Base-by-base conservation (phyloP, 2,888 invertebrate species). In the Leistus spinibarbis region DNA sequence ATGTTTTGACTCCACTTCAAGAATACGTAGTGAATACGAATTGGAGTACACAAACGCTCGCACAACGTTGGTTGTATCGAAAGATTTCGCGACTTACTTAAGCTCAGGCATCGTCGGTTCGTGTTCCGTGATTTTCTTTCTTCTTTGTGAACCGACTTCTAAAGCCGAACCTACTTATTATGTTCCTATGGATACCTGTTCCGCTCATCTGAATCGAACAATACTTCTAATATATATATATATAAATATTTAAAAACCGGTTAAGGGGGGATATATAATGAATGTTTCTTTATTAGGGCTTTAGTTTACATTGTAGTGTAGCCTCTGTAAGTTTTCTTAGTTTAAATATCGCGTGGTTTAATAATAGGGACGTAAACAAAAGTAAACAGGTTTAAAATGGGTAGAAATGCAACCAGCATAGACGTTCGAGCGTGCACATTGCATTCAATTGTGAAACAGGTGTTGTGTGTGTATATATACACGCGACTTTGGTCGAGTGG, bases 391-490 rank as follows among this genome's bases (percentile, higher is more conserved):
- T 40, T 40, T 40, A 40, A 40, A 40, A 40, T 40, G 9, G 4
- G 10, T 7, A 40, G 40, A 40, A 40, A 40, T 40, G 40, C 40
- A 40, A 10, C 40, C 40, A 40, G 7, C 7, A 10, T 10, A 7
- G 10, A 10, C 40, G 40, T 7, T 40, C 9, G 9, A 40, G 10
- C 9, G 9, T 10, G n/a, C n/a, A 24, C 23, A 40, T 27, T 64
- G 64, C 64, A 64, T 64, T 24, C 10, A 40, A 64, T 64, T 64
- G 64, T 22, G 22, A 62, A 17, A 40, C 40, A 40, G 40, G 40
- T 40, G 40, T 40, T 40, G 10, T 3, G 24, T 24, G 7, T 7
- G 24, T 4, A 7, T 56, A 56, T 56, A 16, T 17, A 9, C n/a
- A 3, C n/a, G 57, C 20, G 20, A 57, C 17, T 63, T 19, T 56